Conservation (phyloP, 2,113 vertebrate species). For the Gymnarchus niloticus region DNA sequence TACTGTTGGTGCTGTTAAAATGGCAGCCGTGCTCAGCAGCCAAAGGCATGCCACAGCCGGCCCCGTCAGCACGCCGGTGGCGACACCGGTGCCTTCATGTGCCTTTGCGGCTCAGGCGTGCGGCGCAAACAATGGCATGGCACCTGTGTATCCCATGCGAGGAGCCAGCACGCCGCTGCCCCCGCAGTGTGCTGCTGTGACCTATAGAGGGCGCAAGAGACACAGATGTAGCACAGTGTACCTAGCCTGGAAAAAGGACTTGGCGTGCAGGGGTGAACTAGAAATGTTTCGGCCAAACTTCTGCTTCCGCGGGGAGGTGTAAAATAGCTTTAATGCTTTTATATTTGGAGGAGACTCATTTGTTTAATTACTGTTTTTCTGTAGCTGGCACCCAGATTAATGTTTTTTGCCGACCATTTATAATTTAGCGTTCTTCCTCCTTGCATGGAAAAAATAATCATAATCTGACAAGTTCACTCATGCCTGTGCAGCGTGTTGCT, state of each 20-base stretch:
- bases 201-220: background rate
- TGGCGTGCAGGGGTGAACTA: background rate
- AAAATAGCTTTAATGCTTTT: background rate
- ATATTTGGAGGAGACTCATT: background rate
- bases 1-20: too few relatives aligned
- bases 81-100: background rate
- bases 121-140: background rate
- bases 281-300: background rate
- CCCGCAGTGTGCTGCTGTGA: background rate
- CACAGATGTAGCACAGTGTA: too few relatives aligned
- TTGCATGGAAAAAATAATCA: background rate
- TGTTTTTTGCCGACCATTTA: slow-evolving; percentile 6
- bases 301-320: background rate
- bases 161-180: background rate
- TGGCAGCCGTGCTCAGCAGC: background rate
- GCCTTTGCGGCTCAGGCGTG: background rate
- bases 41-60: background rate
- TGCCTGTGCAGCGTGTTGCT: background rate
- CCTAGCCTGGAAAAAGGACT: background rate
- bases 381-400: background rate
- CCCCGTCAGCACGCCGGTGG: background rate
- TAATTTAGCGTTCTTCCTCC: background rate
- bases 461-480: background rate
- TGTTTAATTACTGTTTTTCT: slow-evolving; percentile 4
- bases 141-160: too few relatives aligned